Base-by-base conservation (phyloP, 2,113 vertebrate species). In the Cyprinodon tularosa region DNA sequence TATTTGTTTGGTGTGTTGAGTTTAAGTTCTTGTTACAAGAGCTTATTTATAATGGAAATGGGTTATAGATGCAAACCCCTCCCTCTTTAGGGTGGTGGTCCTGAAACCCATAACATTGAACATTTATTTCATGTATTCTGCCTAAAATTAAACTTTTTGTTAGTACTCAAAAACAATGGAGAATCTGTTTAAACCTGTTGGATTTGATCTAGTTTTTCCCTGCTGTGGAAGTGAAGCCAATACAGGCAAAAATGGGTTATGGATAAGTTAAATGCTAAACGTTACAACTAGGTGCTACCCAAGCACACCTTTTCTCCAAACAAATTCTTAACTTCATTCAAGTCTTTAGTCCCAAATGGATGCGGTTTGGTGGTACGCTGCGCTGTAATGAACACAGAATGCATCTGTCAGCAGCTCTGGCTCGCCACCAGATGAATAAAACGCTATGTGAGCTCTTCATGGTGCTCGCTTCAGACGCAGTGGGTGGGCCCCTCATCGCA, bases 401-500 rank as follows among this genome's bases (percentile, higher is more conserved):
- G 72, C 84, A 77, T 88, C 81, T 84, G 83, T 91, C 81, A 84
- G 80, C 82, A 85, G 72, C 65, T 38, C 76, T 85, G 84, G 86
- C 86, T 82, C 71, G 4, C 79, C 82, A 81, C 84, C 87, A 90
- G 88, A 85, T 81, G 74, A 84, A 86, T 88, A 85, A 91, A 89
- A 74, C 73, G 81, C 29, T 63, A 82, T 89, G 78, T 80, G 80
- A 75, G 81, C 78, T 75, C 85, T 78, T 62, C 76, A 71, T 38
- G 57, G 84, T 76, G 71, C 78, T 66, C 71, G 78, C 84, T 71
- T 78, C 80, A 76, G 67, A 66, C 91, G n/a, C 84, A 81, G 87
- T 93, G 92, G 87, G 92, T 92, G 92, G 92, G 86, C 92, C 82
- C 78, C 85, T 83, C 69, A 80, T 92, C 92, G 86, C 83, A 67